phyloP scores from a whole-genome alignment of 2,797 vertebrate genomes.

The Falco novaeseelandiae region DNA sequence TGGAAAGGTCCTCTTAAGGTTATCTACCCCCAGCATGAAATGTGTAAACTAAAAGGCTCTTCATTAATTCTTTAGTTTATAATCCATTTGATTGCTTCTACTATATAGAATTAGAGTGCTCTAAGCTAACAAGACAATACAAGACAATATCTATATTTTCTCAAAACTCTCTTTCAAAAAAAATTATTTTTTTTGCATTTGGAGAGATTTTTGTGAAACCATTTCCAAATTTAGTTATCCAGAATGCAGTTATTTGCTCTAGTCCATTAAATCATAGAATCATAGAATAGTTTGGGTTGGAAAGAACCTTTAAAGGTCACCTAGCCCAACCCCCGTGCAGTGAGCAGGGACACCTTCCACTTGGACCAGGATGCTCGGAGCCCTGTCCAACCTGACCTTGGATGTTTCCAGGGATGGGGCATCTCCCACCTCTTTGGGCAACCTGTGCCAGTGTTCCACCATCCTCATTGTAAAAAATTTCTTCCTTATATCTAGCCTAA shows the following conservation, averaged over 20 bases:
- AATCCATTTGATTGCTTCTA: not conserved
- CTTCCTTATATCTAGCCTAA: not conserved
- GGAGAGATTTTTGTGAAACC: not conserved
- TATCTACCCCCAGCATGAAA: not conserved
- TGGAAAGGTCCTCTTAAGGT: slow-evolving; percentile 71
- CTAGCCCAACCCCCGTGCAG: too few relatives aligned
- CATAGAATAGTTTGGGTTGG: not conserved
- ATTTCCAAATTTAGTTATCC: not conserved
- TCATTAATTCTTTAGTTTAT: not conserved
- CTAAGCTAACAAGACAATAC: not conserved
- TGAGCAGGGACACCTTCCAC: too few relatives aligned
- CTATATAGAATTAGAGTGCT: not conserved
- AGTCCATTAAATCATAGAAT: not conserved
- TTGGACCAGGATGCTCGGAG: too few relatives aligned
- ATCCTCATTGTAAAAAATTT: too few relatives aligned
- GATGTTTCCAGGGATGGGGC: too few relatives aligned
- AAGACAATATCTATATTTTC: not conserved
- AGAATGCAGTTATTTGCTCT: not conserved
- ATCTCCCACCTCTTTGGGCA: too few relatives aligned
- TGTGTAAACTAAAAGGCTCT: not conserved
- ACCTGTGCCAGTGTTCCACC: too few relatives aligned
- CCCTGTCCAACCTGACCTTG: too few relatives aligned
- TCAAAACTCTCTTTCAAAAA: not conserved
- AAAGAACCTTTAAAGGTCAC: too few relatives aligned
- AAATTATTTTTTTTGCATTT: not conserved